These are phyloP conservation scores for Papilio polytes DNA, from an alignment of 1,140 invertebrate genomes.

Conservation along the genomic window DNA sequence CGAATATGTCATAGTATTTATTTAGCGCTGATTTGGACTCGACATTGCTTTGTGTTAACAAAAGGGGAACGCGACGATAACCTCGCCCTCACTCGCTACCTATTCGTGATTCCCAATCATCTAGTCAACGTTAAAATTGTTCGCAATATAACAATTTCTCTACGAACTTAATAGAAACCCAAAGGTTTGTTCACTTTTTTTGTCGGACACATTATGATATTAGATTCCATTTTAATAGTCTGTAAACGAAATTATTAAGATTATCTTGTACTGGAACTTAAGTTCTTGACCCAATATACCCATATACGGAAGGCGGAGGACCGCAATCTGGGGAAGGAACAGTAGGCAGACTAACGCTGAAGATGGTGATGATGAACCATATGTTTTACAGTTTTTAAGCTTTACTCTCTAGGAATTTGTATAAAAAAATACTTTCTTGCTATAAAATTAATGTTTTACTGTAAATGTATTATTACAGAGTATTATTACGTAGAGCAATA, in stretches of 20 bases:
- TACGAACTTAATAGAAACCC: neutral
- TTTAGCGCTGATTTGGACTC: constrained; percentile 65
- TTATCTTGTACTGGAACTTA: too few relatives aligned
- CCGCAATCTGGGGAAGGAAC: too few relatives aligned
- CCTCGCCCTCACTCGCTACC: constrained; percentile 43
- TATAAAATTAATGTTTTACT: neutral
- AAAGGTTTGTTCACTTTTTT: too few relatives aligned
- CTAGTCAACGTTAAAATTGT: neutral
- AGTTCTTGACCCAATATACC: too few relatives aligned
- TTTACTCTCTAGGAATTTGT: neutral
- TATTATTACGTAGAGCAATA: neutral
- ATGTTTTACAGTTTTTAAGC: neutral
- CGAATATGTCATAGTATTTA: constrained; percentile 65
- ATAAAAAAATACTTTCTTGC: neutral
- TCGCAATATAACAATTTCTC: neutral
- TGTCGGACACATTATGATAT: too few relatives aligned
- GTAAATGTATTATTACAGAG: neutral
- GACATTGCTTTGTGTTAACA: constrained; percentile 62
- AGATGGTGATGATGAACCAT: too few relatives aligned
- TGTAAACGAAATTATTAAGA: too few relatives aligned
- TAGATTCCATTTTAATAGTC: too few relatives aligned
- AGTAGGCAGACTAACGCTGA: too few relatives aligned
- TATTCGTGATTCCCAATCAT: constrained; percentile 31
- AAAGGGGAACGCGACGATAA: constrained; percentile 54
- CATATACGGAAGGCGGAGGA: too few relatives aligned